A percentile compares a stretch with the other conserved stretches of the same genome.
Conservation (phyloP, 2,797 vertebrate species). For the Atherinosoma microstoma region DNA sequence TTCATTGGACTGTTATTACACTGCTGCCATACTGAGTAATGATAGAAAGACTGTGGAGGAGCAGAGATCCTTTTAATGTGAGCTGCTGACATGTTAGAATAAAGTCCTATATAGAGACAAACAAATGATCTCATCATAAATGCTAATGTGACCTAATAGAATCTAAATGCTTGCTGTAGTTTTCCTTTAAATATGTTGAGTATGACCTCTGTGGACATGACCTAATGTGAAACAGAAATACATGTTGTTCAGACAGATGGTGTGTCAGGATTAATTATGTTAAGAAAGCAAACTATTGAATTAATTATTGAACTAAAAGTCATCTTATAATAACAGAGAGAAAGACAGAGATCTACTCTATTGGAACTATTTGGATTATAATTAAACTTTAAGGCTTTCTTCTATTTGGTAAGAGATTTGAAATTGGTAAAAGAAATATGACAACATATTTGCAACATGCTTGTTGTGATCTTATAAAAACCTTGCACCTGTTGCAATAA, state of each 20-base stretch:
- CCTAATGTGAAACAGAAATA: background rate
- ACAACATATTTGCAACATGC: too few species aligned
- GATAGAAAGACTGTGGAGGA: background rate
- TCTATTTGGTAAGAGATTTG: background rate
- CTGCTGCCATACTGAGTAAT: too few species aligned
- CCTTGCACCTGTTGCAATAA: too few species aligned
- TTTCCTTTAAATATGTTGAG: background rate
- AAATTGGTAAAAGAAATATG: background rate
- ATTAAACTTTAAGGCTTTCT: background rate
- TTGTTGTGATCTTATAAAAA: too few species aligned
- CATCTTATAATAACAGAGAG: too few species aligned
- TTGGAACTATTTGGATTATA: background rate
- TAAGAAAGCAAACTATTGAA: background rate
- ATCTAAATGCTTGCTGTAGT: background rate
- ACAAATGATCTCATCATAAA: background rate
- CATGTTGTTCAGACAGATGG: background rate
- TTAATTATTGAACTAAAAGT: too few species aligned
- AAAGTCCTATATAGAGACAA: background rate
- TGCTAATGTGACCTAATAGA: background rate
- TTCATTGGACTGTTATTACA: too few species aligned
- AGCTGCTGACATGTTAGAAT: background rate
- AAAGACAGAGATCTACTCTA: too few species aligned
- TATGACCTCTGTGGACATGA: background rate
- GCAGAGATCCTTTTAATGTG: background rate
- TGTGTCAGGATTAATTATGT: background rate